Evolutionary conservation across 2,797 vertebrate species (phyloP), one percentile per base, ranked within the genome.

Genomic region (Acropternis orthonyx): DNA sequence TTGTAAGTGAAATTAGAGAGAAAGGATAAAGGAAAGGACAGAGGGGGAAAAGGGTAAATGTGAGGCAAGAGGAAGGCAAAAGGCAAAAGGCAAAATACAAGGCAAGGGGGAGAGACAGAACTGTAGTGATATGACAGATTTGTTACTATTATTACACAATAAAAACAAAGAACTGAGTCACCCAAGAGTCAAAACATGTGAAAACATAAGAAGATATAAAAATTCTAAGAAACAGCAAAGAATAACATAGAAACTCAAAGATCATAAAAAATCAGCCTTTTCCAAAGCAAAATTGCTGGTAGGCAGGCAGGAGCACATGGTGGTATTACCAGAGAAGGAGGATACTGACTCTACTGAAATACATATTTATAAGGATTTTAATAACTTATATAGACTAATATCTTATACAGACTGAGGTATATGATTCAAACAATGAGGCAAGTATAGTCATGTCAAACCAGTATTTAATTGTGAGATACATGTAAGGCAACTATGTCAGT

Each of bases 11-110:
- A 69, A 77, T 4, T 32, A 43, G 22, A n/a, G 11, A 77, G 19
- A 14, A 2, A 30, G 22, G 89, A 59, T 22, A 65, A 81, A 75
- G 12, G 11, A 21, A n/a, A 24, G 7, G 8, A 80, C 2, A 3
- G 6, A 14, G 2, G 5, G 7, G 34, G 18, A 16, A 62, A 63
- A 5, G 12, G 1, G 2, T 1, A 22, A 16, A 63, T 4, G 12
- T 7, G 26, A 43, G 32, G 30, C 10, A 23, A 41, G 44, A 12
- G 14, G 16, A 65, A 37, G 17, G 10, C 51, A 10, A 37, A 37
- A 14, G 54, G 32, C 54, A n/a, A 34, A 23, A 34, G 55, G 17
- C 26, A n/a, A n/a, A n/a, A n/a, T n/a, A n/a, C n/a, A 52, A 56
- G 43, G 26, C 8, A 18, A 11, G 37, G 7, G 6, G 24, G 28